Base-by-base conservation (phyloP, 1,140 invertebrate species). In the Drosophila repleta region DNA sequence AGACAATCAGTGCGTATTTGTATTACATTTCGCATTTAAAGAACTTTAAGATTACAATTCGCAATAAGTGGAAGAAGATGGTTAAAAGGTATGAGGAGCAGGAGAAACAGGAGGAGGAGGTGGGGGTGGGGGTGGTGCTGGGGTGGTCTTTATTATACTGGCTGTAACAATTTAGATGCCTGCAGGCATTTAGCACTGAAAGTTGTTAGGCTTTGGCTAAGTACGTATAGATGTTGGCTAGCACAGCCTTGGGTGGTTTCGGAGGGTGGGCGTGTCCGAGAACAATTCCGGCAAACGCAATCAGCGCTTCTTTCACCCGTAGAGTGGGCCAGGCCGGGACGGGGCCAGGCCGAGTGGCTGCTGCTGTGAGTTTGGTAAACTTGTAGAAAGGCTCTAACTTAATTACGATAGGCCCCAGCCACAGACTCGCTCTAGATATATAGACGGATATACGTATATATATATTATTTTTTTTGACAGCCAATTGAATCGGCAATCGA, bases 321-420 rank as follows among this genome's bases (percentile, higher is more conserved):
- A 6, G 32, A 2, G 11, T 35, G 32, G 10, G 32, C 3, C 32
- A 3, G 11, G 32, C 10, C 10, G 8, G 2, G 32, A 1, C 29
- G 29, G 11, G 11, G 32, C 3, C 29, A 8, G 29, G 29, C 29
- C 2, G 29, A 8, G 29, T 26, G 24, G 24, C 0, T 26, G 24
- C n/a, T n/a, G 4, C 5, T 26, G 3, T 5, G 24, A 26, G 29
- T 2, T 8, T 29, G 2, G 29, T 29, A 29, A 65, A 43, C 35
- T 46, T 52, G 26, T 35, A 37, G 68, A 82, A 81, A 82, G 74
- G 82, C 60, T 85, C 81, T 87, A 85, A 85, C 81, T 81, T 85
- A 85, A 85, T 87, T 85, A 87, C 74, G 66, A 65, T 43, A 65
- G 81, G 77, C 77, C 15, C 18, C 51, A 56, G 2, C 35, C 5